Conservation (phyloP, 2,113 vertebrate genomes). For the Daubentonia madagascariensis region DNA sequence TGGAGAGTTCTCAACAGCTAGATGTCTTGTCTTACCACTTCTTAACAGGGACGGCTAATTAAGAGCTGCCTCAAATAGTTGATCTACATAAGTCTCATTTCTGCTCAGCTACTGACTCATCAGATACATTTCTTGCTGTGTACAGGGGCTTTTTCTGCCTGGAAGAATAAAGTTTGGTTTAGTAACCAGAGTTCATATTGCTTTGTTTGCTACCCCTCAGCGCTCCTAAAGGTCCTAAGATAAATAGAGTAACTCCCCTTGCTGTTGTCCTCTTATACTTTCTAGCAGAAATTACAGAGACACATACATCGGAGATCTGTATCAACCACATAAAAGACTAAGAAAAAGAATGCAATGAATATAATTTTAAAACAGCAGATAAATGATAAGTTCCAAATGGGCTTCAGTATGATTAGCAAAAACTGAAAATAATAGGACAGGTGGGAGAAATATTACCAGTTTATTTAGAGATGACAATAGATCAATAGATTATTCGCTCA, state of each 20-base stretch:
- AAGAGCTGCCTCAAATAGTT: neutral
- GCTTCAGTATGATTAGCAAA: neutral
- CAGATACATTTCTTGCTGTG: neutral
- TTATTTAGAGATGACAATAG: conserved; percentile 13
- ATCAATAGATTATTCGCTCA: neutral
- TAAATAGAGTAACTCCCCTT: neutral
- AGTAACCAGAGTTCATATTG: neutral
- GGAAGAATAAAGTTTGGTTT: neutral
- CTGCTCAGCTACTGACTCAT: neutral
- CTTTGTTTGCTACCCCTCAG: neutral
- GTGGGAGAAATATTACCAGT: neutral
- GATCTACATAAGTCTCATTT: neutral
- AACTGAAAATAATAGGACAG: neutral
- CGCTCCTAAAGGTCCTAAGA: neutral
- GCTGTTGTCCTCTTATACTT: neutral
- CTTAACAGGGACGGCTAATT: neutral
- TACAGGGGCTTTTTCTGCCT: neutral
- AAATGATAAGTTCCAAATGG: conserved; percentile 18
- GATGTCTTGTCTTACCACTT: neutral
- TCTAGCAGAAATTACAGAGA: neutral
- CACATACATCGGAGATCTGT: neutral
- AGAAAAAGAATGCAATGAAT: conserved; percentile 29
- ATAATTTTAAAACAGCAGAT: conserved; percentile 33
- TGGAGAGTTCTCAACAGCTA: neutral
- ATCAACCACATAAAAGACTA: neutral